These are phyloP conservation scores for Dendrocopos noguchii DNA, from an alignment of 2,113 vertebrate genomes.

Conservation along the genomic window DNA sequence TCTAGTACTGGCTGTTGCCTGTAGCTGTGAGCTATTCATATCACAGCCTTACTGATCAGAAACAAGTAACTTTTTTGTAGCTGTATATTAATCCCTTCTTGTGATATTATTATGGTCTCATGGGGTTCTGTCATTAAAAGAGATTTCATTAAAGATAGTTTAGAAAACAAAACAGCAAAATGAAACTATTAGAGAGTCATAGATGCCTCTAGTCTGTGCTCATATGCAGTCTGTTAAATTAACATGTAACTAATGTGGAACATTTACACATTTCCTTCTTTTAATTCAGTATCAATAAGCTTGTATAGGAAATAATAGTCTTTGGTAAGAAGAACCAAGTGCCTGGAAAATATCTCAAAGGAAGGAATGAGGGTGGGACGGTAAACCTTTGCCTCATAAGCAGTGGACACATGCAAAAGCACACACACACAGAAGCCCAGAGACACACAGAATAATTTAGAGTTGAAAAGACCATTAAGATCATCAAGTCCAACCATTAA, in stretches of 20 bases:
- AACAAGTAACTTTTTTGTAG: neutral
- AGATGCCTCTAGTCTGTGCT: neutral
- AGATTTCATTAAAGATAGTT: neutral
- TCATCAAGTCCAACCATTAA: neutral
- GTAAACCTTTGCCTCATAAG: neutral
- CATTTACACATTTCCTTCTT: neutral
- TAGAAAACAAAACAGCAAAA: neutral
- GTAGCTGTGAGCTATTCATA: neutral
- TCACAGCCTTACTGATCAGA: neutral
- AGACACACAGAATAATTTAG: neutral
- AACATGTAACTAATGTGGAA: neutral
- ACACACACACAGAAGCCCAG: neutral
- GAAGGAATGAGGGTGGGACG: neutral
- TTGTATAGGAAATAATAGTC: neutral
- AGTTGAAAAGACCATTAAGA: neutral
- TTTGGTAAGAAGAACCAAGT: neutral
- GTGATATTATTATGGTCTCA: neutral
- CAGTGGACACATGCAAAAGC: rapidly evolving
- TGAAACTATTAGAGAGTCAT: neutral
- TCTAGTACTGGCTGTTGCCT: neutral
- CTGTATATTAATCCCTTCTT: neutral
- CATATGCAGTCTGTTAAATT: neutral
- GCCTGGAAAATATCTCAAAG: neutral
- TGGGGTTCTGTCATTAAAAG: neutral
- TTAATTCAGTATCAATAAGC: neutral